phyloP scores from a whole-genome alignment of 2,797 vertebrate species.

The Gobio occitaniae region DNA sequence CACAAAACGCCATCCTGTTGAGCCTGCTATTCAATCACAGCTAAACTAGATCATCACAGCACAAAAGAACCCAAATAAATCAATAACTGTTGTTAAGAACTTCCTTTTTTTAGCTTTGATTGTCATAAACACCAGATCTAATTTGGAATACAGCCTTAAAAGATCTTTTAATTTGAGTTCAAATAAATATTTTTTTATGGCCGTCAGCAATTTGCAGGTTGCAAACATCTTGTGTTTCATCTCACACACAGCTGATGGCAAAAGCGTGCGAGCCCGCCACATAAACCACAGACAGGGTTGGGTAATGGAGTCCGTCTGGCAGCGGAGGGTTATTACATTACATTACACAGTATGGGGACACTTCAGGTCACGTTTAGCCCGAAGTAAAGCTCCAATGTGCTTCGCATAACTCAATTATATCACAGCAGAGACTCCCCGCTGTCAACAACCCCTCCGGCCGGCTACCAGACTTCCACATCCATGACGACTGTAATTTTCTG shows the following conservation, averaged over 20 bases:
- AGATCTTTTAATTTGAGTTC: neutral
- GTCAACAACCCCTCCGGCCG: constrained; percentile 11
- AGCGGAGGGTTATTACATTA: constrained; percentile 25
- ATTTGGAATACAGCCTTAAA: neutral
- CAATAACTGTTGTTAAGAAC: neutral
- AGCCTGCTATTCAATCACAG: constrained; percentile 28
- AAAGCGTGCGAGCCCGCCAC: neutral
- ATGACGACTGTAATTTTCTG: constrained; percentile 31
- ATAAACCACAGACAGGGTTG: constrained; percentile 1
- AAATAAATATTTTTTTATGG: neutral
- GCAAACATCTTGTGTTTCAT: constrained; percentile 11
- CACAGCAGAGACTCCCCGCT: constrained; percentile 23
- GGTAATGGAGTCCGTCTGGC: constrained; percentile 14
- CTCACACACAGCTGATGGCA: neutral
- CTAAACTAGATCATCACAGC: constrained; percentile 22
- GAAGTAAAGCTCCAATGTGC: constrained; percentile 4
- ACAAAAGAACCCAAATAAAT: constrained; percentile 36
- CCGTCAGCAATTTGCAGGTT: neutral
- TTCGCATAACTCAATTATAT: constrained; percentile 38
- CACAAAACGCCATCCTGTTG: constrained; percentile 11
- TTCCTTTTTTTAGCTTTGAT: neutral
- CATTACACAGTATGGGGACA: constrained; percentile 9
- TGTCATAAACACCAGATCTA: neutral
- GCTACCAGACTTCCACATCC: neutral
- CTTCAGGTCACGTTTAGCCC: constrained; percentile 29